These are phyloP conservation scores for Channa argus DNA, from an alignment of 2,113 vertebrate genomes.

Conservation along the genomic window DNA sequence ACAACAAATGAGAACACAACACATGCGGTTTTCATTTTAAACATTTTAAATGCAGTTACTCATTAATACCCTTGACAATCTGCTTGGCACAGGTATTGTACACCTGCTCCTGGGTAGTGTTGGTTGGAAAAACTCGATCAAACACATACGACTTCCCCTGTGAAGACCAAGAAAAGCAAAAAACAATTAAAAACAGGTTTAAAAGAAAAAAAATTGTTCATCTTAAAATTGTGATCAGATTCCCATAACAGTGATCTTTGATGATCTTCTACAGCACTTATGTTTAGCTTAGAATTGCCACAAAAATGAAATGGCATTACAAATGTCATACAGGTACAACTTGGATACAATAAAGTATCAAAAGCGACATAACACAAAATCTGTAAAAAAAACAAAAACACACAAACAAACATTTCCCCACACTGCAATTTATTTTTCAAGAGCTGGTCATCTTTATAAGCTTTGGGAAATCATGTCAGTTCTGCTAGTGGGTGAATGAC, in stretches of 20 bases:
- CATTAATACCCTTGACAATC: conserved; percentile 90
- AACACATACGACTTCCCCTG: conserved; percentile 91
- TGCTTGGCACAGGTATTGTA: conserved; percentile 96
- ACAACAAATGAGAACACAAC: neutral
- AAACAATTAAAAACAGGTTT: neutral
- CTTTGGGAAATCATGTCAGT: conserved; percentile 30
- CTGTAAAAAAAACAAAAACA: too few species aligned
- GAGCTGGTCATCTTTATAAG: neutral
- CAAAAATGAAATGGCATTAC: too few species aligned
- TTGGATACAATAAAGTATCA: too few species aligned
- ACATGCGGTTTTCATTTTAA: neutral
- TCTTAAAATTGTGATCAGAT: too few species aligned
- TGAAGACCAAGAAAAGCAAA: conserved; percentile 2
- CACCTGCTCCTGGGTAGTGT: conserved; percentile 97
- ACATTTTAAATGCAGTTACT: neutral
- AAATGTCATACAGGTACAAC: too few species aligned
- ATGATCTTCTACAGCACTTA: neutral
- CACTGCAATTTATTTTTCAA: neutral
- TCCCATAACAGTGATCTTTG: too few species aligned
- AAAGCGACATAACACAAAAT: neutral
- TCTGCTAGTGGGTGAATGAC: neutral
- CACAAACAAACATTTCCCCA: too few species aligned
- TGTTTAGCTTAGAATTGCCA: neutral
- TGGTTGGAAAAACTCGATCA: conserved; percentile 92
- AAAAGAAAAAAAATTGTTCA: neutral